Evolutionary conservation across 2,797 vertebrate genomes (phyloP), one percentile per base, ranked within the genome.

Genomic region (Squalus acanthias): DNA sequence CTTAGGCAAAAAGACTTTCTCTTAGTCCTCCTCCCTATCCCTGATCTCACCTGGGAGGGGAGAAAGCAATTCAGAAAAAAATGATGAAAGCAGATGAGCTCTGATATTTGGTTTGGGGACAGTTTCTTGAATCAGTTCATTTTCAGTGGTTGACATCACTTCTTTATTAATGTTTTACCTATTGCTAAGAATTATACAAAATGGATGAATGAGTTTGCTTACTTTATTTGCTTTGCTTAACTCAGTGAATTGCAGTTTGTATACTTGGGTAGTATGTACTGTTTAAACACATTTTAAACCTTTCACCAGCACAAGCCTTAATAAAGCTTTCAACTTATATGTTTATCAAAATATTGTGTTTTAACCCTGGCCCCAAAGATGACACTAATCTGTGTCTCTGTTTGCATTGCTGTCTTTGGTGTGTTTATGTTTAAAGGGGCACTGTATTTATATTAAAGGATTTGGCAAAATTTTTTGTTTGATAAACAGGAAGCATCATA

Each of bases 121-220:
- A 95, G 69, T 76, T 76, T 95, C 15, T 95, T 95, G 94, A 76
- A 95, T 95, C 94, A 95, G 94, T 95, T 95, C 70, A 95, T 95
- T 95, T 95, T 74, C 50, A 60, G 5, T 60, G 29, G 10, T 95
- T 95, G 70, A 95, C 70, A 72, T 74, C 65, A 69, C 91, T 39
- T 57, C 53, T 91, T 60, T 15, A 15, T 74, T 76, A 29, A 53
- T 95, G 26, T 24, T 69, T 93, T 67, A 67, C 20, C n/a, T 8
- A 57, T 20, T 76, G 29, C 9, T 70, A 95, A 94, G 67, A 95
- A 95, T 74, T 29, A 33, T 57, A 95, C 50, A 95, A 95, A 95
- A 60, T 57, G 5, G 69, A 20, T 76, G 70, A 95, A 95, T 76
- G 70, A 74, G 6, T 95, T 95, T 95, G 94, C 33, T 92, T 20